Evolutionary conservation across 1,140 invertebrate genomes (phyloP), one percentile per base, ranked within the genome.

Genomic region (Drosophila orosa): DNA sequence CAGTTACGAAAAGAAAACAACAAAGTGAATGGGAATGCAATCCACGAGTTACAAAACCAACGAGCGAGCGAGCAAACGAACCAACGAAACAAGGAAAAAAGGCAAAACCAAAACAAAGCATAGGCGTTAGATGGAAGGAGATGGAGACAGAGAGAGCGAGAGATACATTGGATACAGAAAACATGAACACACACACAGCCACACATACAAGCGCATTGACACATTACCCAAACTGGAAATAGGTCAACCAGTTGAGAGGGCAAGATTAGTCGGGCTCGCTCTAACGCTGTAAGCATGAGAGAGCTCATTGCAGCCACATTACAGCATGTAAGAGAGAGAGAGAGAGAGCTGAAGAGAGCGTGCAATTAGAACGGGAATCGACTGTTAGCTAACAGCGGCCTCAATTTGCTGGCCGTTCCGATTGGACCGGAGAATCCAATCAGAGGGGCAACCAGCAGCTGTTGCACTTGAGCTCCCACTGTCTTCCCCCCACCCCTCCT

Each of bases 21-120:
- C 71, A 61, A 42, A 54, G 59, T 57, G 62, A 69, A 60, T 78
- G 71, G 77, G 63, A 82, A 84, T 83, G 83, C 83, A 86, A 86
- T 87, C 71, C 66, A 56, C 57, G 67, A 58, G 78, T 86, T 86
- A 87, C 83, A 87, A 87, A 82, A 87, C 72, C 65, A 75, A 72
- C 50, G 31, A 79, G 59, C 50, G 63, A 79, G 58, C 71, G 72
- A 80, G 25, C 58, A 24, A 52, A 15, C 45, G 31, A 66, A 29
- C 56, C 5, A 74, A 65, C 33, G 50, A 24, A 45, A 24, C 13
- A 45, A 47, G 27, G 27, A 52, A 33, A 27, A 85, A 78, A 85
- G 63, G 60, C 78, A 85, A 86, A 86, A 87, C 74, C 82, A 87
- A 87, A 86, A 86, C 82, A 86, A 86, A 79, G 82, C 83, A 68